A percentile compares a stretch with the other conserved stretches of the same genome.
Conservation (phyloP, 2,113 vertebrate species). For the Odobenus rosmarus region DNA sequence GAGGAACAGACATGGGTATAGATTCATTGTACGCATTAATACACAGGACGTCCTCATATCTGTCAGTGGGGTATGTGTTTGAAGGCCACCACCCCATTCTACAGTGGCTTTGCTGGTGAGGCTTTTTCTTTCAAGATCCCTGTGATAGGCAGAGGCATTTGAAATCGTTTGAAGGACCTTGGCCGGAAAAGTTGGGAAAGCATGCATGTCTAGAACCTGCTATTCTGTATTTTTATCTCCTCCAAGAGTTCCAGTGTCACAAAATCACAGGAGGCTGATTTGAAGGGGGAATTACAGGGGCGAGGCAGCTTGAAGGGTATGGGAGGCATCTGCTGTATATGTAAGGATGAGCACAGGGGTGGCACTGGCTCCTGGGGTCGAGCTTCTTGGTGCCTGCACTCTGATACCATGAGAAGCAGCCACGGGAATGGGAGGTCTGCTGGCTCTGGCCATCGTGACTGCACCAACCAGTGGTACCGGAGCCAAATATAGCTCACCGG, state of each 20-base stretch:
- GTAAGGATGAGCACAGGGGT: not conserved
- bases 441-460: not conserved
- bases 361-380: not conserved
- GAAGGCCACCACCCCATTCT: not conserved
- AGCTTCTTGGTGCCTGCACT: not conserved
- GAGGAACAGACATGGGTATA: not conserved
- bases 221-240: not conserved
- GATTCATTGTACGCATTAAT: too few relatives aligned
- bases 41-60: not conserved
- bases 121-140: not conserved
- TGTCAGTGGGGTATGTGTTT: accelerated
- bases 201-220: not conserved
- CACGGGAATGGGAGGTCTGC: accelerated
- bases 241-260: not conserved
- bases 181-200: not conserved
- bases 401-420: not conserved
- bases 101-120: not conserved
- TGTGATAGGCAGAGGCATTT: not conserved
- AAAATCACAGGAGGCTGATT: not conserved
- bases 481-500: not conserved
- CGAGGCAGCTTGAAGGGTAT: not conserved
- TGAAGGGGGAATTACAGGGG: not conserved
- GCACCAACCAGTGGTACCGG: too few relatives aligned
- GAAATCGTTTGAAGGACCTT: not conserved
- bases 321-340: accelerated